These are phyloP conservation scores for Sipha flava DNA, from an alignment of 1,140 invertebrate genomes.

Conservation along the genomic window DNA sequence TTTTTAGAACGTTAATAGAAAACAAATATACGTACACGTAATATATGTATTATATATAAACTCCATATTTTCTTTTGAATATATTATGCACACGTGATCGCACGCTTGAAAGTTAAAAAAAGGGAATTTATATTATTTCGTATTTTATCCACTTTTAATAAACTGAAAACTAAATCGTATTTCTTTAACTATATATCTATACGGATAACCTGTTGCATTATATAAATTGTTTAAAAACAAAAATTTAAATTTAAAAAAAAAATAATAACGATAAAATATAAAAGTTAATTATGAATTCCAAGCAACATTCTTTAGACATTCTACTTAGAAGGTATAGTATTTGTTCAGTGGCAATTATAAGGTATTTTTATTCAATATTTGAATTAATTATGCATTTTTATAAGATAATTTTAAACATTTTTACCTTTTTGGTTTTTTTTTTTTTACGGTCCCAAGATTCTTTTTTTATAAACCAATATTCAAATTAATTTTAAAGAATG, in stretches of 20 bases:
- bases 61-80: background rate
- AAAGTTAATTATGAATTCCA: slow-evolving; percentile 15
- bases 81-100: background rate
- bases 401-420: slow-evolving; percentile 10
- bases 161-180: background rate
- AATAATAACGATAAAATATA: background rate
- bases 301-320: background rate
- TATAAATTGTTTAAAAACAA: background rate
- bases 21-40: background rate
- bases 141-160: too few relatives aligned
- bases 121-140: background rate
- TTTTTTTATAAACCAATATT: background rate
- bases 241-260: background rate
- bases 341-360: background rate
- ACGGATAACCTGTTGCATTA: background rate
- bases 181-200: background rate
- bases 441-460: background rate
- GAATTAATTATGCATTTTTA: slow-evolving; percentile 14
- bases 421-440: background rate
- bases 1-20: slow-evolving; percentile 14
- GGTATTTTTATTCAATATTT: background rate
- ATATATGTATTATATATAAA: background rate
- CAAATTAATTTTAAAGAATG: background rate
- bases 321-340: background rate
- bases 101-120: background rate